Percentiles rank a stretch among this genome's conserved stretches.
These are phyloP conservation scores for Hymenochirus boettgeri DNA, from an alignment of 2,113 vertebrate species.

Conservation along the genomic window DNA sequence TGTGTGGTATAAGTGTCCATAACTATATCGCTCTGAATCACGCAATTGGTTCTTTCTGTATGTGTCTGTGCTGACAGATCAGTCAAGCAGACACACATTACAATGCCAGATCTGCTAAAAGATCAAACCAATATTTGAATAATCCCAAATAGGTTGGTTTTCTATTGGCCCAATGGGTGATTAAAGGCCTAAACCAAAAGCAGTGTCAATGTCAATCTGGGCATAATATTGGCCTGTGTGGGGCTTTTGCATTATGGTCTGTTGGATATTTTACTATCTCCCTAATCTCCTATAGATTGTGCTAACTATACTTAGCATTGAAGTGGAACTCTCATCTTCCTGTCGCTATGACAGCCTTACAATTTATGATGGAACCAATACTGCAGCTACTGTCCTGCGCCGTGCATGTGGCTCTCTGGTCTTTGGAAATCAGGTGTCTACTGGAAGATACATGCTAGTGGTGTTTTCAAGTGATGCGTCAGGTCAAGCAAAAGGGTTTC, in stretches of 20 bases:
- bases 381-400: rapidly evolving
- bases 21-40: no score
- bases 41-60: no score
- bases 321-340: background rate
- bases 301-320: background rate
- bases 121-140: no score
- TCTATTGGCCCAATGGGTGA: no score
- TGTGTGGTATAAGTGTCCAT: no score
- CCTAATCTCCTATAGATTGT: background rate
- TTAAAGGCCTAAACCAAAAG: no score
- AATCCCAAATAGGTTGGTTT: no score
- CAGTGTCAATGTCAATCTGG: no score
- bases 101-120: no score
- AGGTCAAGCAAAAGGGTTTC: background rate
- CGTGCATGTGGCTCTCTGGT: background rate
- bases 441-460: background rate
- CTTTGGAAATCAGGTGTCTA: constrained; percentile 33
- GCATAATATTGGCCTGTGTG: no score
- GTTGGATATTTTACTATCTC: background rate
- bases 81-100: no score
- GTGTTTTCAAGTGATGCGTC: background rate
- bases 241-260: background rate
- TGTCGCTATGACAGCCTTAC: background rate
- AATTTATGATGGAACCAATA: background rate
- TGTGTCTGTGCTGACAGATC: no score